Base-by-base conservation (phyloP, 2,797 vertebrate species). In the Protosalanx chinensis region DNA sequence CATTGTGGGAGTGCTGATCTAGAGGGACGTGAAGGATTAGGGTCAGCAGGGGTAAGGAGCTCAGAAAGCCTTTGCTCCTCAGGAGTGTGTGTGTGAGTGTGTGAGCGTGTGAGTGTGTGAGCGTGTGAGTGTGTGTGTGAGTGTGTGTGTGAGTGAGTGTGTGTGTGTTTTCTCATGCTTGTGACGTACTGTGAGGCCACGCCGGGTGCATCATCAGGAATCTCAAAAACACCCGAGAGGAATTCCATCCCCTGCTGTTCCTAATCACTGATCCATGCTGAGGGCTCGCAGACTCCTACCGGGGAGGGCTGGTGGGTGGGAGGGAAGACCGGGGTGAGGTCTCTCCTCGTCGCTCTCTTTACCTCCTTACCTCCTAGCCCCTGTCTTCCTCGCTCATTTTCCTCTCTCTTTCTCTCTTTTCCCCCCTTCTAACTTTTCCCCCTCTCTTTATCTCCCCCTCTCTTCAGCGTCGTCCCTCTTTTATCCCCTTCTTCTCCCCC, bases 21-120 rank as follows among this genome's bases (percentile, higher is more conserved):
- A 87, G 84, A 82, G 75, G 71, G 80, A 86, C 85, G 76, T 72
- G 71, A 71, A 83, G 84, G 89, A 92, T 91, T 91, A 90, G 82
- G 89, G 86, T 87, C 89, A 90, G 78, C 76, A 53, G 72, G 73
- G 80, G 75, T 86, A 90, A 92, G 85, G 68, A 74, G 87, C 87
- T 90, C 85, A 89, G 71, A 15, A 33, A 57, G 71, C 68, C 71
- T 49, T 41, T 32, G 2, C 74, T 82, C 61, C 41, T 79, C 46
- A 18, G 12, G 46, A 29, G 53, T n/a, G 35, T 51, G 37, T 27
- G 23, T 20, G 13, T 23, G 5, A 13, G 32, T 61, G 62, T 5
- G 15, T 72, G 59, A 27, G 51, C 56, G 37, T n/a, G 68, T 13
- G 27, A 33, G 8, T 27, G 57, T 56, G 23, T 35, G 30, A n/a